A percentile compares a stretch with the other conserved stretches of the same genome.
These are phyloP conservation scores for Antigone vipio DNA, from an alignment of 2,113 vertebrate species.

Conservation along the genomic window DNA sequence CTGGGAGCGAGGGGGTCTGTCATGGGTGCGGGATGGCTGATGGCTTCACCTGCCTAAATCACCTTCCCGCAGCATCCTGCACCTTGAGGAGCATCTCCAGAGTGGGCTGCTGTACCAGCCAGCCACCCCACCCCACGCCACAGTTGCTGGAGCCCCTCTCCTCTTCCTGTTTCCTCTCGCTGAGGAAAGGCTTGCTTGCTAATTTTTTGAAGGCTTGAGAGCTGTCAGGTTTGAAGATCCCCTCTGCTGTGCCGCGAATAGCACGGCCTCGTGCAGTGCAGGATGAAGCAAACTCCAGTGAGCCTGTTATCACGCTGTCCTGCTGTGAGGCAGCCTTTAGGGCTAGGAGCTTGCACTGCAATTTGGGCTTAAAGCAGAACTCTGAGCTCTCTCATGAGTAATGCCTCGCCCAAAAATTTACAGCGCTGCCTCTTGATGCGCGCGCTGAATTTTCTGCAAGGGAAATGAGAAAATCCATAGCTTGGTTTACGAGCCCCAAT, in stretches of 20 bases:
- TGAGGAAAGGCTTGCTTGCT: neutral
- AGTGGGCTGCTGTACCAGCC: neutral
- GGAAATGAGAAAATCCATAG: slow-evolving; percentile 54
- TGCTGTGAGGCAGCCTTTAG: neutral
- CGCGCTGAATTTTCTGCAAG: slow-evolving; percentile 31
- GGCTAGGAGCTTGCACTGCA: neutral
- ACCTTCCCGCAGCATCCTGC: accelerated
- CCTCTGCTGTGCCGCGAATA: neutral
- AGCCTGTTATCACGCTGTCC: neutral
- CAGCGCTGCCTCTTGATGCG: neutral
- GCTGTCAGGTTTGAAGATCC: neutral
- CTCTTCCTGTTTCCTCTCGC: neutral
- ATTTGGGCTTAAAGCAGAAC: neutral
- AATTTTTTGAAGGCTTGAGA: neutral
- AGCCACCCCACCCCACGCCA: neutral
- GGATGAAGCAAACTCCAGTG: neutral
- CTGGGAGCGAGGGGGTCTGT: neutral
- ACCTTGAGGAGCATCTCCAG: neutral
- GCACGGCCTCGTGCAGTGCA: accelerated
- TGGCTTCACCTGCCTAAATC: neutral
- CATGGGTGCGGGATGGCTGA: neutral
- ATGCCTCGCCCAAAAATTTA: slow-evolving; percentile 8
- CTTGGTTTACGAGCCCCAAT: slow-evolving; percentile 38
- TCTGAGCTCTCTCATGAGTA: neutral
- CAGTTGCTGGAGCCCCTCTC: accelerated